Evolutionary conservation across 2,113 vertebrate species (phyloP), one percentile per base, ranked within the genome.

Genomic region (Corythornis cristatus): DNA sequence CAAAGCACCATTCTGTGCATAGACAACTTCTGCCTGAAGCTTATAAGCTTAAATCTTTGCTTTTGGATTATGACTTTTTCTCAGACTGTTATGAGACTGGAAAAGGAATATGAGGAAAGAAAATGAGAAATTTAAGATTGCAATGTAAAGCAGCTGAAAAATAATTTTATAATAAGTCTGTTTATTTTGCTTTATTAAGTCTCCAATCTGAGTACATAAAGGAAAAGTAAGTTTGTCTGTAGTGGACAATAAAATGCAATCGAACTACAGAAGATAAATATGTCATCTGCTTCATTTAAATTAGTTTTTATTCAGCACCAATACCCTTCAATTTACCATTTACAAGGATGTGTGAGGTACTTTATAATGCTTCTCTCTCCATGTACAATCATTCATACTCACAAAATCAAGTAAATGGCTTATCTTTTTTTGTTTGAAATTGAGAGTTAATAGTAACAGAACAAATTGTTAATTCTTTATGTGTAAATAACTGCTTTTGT

Each of bases 271-370:
- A 90, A 72, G 89, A 78, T 88, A 92, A 79, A 56, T 88, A 66
- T 80, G 60, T 93, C 77, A 96, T 72, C 86, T 87, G 86, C 89
- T 96, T 97, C 68, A 83, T 76, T 95, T 96, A 83, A 86, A 89
- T 96, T 92, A 83, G 77, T 51, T 95, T 93, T 93, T 93, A 88
- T 95, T 96, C 89, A 80, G 16, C 70, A 83, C 84, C 93, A 72
- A 50, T 90, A 81, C 53, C 88, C 54, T 77, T 75, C 48, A 46
- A 82, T 92, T 96, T 96, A 89, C 70, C 68, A 54, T 92, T 91
- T 90, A 31, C 42, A 64, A 70, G 56, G 76, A 81, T 60, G 22
- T 58, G n/a, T 46, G 77, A 86, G 72, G 62, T 71, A 57, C 48
- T 93, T 93, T 33, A 60, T 51, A 35, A 17, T 86, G 79, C 50